Base-by-base conservation (phyloP, 2,797 vertebrate species). In the Malacoctenus gilli region DNA sequence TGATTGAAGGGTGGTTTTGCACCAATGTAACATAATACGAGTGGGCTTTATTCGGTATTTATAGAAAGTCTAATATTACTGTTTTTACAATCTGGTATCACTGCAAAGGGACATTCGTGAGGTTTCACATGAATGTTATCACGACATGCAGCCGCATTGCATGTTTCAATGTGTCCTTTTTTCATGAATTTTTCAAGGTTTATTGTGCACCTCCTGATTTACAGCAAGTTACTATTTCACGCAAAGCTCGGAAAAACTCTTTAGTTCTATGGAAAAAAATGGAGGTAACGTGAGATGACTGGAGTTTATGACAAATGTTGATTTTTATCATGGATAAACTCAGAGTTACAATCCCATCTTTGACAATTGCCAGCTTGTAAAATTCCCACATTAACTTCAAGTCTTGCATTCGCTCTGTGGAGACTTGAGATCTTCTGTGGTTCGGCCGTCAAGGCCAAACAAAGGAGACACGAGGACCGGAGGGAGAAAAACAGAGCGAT, bases 391-490 rank as follows among this genome's bases (percentile, higher is more conserved):
- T 59, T 59, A 22, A 46, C 34, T 70, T 20, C 23, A 55, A 58
- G 65, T 59, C 11, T 68, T 48, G 15, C 38, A 19, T 11, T 31
- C 38, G 42, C 39, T 43, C 59, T 44, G 14, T 72, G 57, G 78
- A 82, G 82, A 59, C 78, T n/a, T 72, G 67, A 64, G 73, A 82
- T 77, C 56, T 69, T 62, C 64, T 72, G 79, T 63, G 85, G 85
- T 79, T 82, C 63, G 70, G 44, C 35, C 47, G 47, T 62, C 20
- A 56, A 69, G 58, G 68, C 67, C 68, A 30, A 58, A 56, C 10
- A 16, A 69, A 43, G 43, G 41, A 51, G 38, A 37, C 50, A 47
- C 51, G n/a, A 37, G 68, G 51, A 70, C n/a, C 8, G 6, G 13
- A 36, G 32, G 36, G 28, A 47, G 59, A 49, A 64, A 51, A 19